Evolutionary conservation across 2,797 vertebrate species (phyloP).

Genomic region (Lophotriccus pileatus): DNA sequence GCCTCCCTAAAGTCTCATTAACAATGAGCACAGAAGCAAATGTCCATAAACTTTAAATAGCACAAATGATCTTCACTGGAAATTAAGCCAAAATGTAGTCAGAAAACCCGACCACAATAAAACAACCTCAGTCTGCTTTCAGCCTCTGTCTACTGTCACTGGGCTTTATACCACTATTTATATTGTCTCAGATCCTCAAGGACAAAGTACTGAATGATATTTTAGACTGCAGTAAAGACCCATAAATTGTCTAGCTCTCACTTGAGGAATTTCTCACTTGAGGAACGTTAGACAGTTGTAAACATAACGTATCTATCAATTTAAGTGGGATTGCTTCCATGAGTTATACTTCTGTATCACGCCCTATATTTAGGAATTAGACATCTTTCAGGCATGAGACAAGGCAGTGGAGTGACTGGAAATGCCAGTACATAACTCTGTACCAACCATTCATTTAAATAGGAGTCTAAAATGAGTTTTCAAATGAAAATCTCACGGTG

Average conservation of each 20-base stretch:
- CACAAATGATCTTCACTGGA: conserved; percentile 15
- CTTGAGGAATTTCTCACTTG: conserved; percentile 10
- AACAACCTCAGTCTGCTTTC: conserved; percentile 36
- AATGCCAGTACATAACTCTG: not conserved
- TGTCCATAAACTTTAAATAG: conserved; percentile 18
- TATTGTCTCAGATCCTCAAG: conserved; percentile 12
- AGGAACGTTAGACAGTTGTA: not conserved
- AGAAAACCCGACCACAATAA: conserved; percentile 35
- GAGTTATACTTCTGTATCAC: not conserved
- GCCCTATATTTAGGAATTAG: not conserved
- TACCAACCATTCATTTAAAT: not conserved
- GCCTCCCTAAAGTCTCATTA: not conserved
- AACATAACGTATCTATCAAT: not conserved
- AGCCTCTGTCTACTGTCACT: conserved; percentile 9
- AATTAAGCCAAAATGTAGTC: conserved; percentile 49
- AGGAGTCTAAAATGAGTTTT: not conserved
- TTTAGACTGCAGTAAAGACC: conserved; percentile 8
- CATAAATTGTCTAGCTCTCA: conserved; percentile 35
- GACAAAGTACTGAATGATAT: not conserved
- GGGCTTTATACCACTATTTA: conserved; percentile 19
- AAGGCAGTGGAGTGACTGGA: not conserved
- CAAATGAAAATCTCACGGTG: not conserved
- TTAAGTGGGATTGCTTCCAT: not conserved
- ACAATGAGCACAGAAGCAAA: not conserved
- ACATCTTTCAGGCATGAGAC: not conserved